Evolutionary conservation across 2,113 vertebrate species (phyloP), one percentile per base, ranked within the genome.

Genomic region (Proterorhinus semilunaris): DNA sequence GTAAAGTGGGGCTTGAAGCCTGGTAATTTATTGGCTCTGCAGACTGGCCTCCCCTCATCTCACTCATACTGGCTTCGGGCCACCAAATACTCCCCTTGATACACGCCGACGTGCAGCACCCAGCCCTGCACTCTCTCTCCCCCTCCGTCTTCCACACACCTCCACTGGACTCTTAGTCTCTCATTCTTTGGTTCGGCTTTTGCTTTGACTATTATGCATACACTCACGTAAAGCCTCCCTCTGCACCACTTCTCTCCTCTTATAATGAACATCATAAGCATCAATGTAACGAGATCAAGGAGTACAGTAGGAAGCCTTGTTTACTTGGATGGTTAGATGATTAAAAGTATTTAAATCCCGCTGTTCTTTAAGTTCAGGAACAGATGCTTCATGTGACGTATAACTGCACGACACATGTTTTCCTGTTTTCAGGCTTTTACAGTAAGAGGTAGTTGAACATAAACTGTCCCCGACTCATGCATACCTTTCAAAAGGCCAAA

Each of bases 1-100:
- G 87, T 86, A 86, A 87, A 90, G 87, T 90, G 89, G 87, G 82
- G 80, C 86, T 87, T 88, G 79, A 89, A 89, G 87, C 87, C 78
- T 75, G 45, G 81, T 90, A 88, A 91, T 90, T 90, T 91, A 91
- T 91, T 88, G 85, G 89, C 80, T 90, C 78, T 90, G 87, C 84
- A 91, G 85, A 83, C 85, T 90, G 75, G 81, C 87, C 86, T 86
- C 83, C 87, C 81, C 83, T 86, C 86, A 87, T 83, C 87, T 90
- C 84, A 85, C 81, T 90, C 88, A 78, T 87, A 86, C 75, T 88
- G 83, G 85, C 88, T 82, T 68, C 63, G 21, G 61, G 83, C 81
- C 84, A 85, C 83, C 85, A 86, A 86, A 88, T 86, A 87, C 88
- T 87, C 87, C 88, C 88, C 87, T 83, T 86, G 88, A 90, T 78